A percentile compares a stretch with the other conserved stretches of the same genome.
phyloP scores from a whole-genome alignment of 1,140 invertebrate genomes.

The Drosophila hydei region DNA sequence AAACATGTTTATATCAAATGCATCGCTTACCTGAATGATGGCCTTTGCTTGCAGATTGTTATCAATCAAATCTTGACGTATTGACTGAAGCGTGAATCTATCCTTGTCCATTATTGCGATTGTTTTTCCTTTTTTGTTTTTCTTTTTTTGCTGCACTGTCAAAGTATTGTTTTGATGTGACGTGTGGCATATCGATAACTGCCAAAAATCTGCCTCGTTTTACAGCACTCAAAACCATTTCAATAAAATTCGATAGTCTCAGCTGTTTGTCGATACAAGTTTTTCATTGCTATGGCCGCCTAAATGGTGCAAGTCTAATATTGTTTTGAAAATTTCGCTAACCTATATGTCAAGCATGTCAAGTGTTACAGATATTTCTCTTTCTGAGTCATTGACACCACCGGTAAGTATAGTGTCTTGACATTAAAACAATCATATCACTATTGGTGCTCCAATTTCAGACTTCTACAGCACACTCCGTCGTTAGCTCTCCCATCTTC shows the following conservation, averaged over 20 bases:
- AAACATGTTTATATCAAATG: background rate
- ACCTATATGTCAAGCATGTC: background rate
- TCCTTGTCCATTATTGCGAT: conserved; percentile 65
- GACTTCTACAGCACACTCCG: background rate
- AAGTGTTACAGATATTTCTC: background rate
- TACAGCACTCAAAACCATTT: conserved; percentile 2
- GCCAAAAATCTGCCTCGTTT: background rate
- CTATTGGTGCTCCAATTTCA: background rate
- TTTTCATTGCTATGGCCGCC: background rate
- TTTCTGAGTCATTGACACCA: background rate
- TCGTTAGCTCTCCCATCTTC: background rate
- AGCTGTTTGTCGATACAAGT: conserved; percentile 9
- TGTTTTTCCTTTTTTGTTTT: background rate
- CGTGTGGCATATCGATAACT: conserved; percentile 38
- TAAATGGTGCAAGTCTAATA: background rate
- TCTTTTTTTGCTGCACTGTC: background rate
- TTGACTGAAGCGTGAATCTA: conserved; percentile 72
- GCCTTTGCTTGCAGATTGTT: conserved; percentile 90
- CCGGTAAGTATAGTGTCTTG: background rate
- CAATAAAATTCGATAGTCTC: background rate
- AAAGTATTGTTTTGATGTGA: conserved; percentile 46
- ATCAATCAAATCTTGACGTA: conserved; percentile 88
- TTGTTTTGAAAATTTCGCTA: background rate
- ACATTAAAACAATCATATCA: too few species aligned
- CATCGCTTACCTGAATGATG: conserved; percentile 89